phyloP scores from a whole-genome alignment of 2,888 invertebrate genomes.

The Geophilus truncorum region DNA sequence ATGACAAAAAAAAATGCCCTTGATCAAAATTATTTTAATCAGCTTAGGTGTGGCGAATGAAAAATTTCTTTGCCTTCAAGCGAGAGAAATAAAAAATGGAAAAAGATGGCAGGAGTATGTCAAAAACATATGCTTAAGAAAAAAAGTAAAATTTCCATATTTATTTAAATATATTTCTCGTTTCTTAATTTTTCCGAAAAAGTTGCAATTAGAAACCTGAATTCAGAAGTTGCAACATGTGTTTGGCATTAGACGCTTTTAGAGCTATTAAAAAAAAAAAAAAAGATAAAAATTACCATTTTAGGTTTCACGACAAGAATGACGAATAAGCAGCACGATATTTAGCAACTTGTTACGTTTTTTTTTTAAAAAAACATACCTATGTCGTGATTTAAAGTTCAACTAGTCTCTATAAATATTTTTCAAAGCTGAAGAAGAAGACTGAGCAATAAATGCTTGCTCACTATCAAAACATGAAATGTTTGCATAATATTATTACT shows the following conservation, averaged over 20 bases:
- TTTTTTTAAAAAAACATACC: not conserved
- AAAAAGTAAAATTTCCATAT: not conserved
- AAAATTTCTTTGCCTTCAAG: constrained; percentile 13
- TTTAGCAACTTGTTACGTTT: not conserved
- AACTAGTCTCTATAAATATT: not conserved
- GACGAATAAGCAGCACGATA: constrained; percentile 4
- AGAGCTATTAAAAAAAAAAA: not conserved
- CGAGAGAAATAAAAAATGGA: not conserved
- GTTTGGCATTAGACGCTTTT: constrained; percentile 27
- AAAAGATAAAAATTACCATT: not conserved
- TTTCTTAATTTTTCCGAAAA: not conserved
- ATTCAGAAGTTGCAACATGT: constrained; percentile 27
- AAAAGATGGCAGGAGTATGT: not conserved
- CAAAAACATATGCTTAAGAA: not conserved
- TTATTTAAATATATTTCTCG: not conserved
- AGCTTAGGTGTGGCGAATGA: constrained; percentile 25
- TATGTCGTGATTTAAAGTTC: not conserved
- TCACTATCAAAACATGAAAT: no score
- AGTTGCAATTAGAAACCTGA: not conserved
- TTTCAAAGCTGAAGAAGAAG: no score
- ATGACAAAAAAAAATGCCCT: not conserved
- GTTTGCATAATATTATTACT: no score
- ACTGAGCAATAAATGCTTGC: no score
- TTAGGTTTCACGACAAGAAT: not conserved
- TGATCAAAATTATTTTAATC: constrained; percentile 24